Evolutionary conservation across 1,140 invertebrate genomes (phyloP), one percentile per base, ranked within the genome.

Genomic region (Hycleus phaleratus): DNA sequence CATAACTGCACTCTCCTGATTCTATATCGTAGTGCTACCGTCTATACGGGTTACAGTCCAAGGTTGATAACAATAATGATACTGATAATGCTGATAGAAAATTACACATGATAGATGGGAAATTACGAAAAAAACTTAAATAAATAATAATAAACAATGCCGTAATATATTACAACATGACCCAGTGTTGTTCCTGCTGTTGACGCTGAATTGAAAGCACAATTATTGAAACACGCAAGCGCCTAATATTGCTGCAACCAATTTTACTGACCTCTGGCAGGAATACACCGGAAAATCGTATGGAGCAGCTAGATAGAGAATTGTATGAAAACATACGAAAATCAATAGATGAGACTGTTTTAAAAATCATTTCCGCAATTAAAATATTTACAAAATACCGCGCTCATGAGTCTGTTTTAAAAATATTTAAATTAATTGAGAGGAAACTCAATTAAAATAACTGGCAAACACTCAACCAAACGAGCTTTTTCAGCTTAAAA

Each of bases 31-130:
- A 43, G 56, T 32, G 55, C 58, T 58, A 62, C 52, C 61, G 64
- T 57, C 51, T 46, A 60, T 51, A 56, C 64, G 55, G 68, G 63
- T 66, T 66, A 69, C 68, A 70, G 66, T 70, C 68, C 68, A 72
- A 72, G 68, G 68, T 65, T 72, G 70, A 72, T 71, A 68, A 71
- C 59, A 11, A 42, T 7, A 42, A n/a, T 42, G 59, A 59, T 58
- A 49, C 42, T 66, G 63, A 66, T 66, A 62, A 65, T 61, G 59
- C 59, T 50, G 58, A 60, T 59, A 55, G 60, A 57, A 66, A 62
- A 66, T 68, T 66, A 64, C 61, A 65, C 66, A 68, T 68, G 61
- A 66, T 65, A 67, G 56, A 66, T 67, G 9, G 11, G 11, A 42
- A 42, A 42, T 42, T 42, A 42, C 10, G 9, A 42, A 42, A 32